Base-by-base conservation (phyloP, 2,797 vertebrate species). In the Ambastaia sidthimunki region DNA sequence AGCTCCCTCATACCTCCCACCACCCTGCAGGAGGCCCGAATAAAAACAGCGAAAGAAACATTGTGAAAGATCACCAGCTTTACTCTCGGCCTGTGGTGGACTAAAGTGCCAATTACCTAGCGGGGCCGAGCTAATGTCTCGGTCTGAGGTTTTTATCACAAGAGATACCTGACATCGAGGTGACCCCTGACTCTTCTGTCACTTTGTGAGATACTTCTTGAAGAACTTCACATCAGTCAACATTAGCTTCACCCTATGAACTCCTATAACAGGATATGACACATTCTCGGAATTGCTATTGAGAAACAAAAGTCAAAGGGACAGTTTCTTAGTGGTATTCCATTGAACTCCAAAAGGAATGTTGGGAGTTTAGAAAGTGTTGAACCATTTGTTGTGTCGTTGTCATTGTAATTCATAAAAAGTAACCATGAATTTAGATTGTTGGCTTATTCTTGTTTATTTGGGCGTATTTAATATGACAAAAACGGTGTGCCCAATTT, bases 21-120 rank as follows among this genome's bases (percentile, higher is more conserved):
- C 72, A 80, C 83, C 68, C 83, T 23, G 41, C 76, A 76, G 71
- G 71, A 71, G 74, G 66, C 52, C 77, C 54, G 55, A 72, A 74
- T 79, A 59, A 83, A 74, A 68, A 82, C 78, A 23, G 82, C 47
- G 68, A 78, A 86, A 73, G 72, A 90, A 90, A 85, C 77, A 85
- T 86, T 90, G 92, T 91, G 92, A 86, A 85, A 90, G 92, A 93
- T 92, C 92, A 90, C 89, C 81, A 88, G 89, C 90, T 88, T 87
- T 86, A 88, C 88, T 91, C 90, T 91, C 52, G 79, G 72, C 66
- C 80, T 75, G 71, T 50, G 71, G 66, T 18, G 44, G 19, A 23
- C 75, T 71, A 34, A 81, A 84, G 67, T 71, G 75, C 90, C 90
- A 92, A 91, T 93, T 93, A 92, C 90, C 89, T 91, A 93, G 89